phyloP scores from a whole-genome alignment of 2,888 invertebrate species.

The Panorpa germanica region DNA sequence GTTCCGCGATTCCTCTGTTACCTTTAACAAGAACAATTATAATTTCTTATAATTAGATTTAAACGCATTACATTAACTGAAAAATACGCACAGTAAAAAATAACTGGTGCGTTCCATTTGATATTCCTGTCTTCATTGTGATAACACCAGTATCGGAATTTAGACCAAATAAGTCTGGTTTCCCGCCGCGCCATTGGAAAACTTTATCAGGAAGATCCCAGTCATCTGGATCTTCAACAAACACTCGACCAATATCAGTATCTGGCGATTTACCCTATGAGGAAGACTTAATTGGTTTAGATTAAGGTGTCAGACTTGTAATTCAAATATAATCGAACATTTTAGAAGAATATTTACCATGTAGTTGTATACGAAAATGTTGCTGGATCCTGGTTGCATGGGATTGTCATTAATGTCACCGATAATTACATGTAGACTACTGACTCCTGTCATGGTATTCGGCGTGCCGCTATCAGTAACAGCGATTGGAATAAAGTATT shows the following conservation, averaged over 20 bases:
- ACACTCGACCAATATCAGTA: constrained; percentile 77
- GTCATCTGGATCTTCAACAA: constrained; percentile 87
- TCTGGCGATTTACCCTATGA: constrained; percentile 64
- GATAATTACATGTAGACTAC: constrained; percentile 72
- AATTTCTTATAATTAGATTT: no score
- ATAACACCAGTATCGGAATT: constrained; percentile 69
- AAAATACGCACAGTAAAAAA: constrained; percentile 54
- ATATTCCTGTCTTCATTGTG: constrained; percentile 59
- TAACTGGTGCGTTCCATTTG: constrained; percentile 54
- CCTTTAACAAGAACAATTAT: no score
- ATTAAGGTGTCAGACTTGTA: no score
- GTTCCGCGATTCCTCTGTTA: constrained; percentile 44
- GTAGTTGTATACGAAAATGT: constrained; percentile 89
- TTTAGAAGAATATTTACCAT: no score
- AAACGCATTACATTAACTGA: no score
- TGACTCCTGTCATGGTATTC: constrained; percentile 48
- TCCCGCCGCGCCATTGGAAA: constrained; percentile 47
- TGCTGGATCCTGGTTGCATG: constrained; percentile 73
- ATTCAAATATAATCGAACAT: no score
- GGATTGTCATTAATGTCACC: constrained; percentile 89
- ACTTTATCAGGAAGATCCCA: constrained; percentile 90
- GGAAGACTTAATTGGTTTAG: no score
- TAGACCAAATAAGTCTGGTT: constrained; percentile 45
- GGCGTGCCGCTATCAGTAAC: constrained; percentile 75
- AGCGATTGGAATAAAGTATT: constrained; percentile 72